phyloP scores from a whole-genome alignment of 2,113 vertebrate species.

The Glaucomys volans region DNA sequence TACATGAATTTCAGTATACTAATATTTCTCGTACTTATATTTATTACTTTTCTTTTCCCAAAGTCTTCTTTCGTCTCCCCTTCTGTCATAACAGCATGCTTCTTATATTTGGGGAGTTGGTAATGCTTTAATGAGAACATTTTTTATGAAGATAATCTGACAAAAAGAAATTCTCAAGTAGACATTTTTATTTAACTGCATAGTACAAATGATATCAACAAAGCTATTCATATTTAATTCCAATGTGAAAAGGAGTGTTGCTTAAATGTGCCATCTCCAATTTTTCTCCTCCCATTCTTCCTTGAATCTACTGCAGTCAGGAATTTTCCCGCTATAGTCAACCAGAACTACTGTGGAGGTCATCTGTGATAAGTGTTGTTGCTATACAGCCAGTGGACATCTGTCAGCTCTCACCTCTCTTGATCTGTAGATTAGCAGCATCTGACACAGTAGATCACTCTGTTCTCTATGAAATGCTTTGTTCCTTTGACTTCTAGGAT shows the following conservation, averaged over 20 bases:
- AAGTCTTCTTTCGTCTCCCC: background rate
- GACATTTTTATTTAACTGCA: background rate
- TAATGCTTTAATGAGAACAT: slow-evolving; percentile 12
- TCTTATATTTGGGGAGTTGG: background rate
- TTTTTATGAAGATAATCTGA: background rate
- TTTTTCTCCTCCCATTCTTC: background rate
- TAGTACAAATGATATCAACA: background rate
- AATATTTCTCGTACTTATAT: background rate
- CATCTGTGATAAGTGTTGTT: background rate
- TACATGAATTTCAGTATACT: slow-evolving; percentile 15
- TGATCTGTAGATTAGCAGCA: background rate
- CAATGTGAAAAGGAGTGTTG: background rate
- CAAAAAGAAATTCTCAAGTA: background rate
- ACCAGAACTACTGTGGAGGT: background rate
- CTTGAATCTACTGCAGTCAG: background rate
- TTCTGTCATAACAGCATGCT: background rate
- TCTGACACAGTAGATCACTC: background rate
- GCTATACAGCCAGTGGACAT: background rate
- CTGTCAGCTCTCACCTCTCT: background rate
- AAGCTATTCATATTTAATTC: background rate
- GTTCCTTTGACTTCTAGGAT: background rate
- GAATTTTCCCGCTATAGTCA: background rate
- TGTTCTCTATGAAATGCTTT: background rate
- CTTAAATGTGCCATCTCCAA: background rate
- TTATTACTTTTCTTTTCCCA: background rate